A percentile compares a stretch with the other conserved stretches of the same genome.
These are phyloP conservation scores for Onychomys leucogaster DNA, from an alignment of 2,797 vertebrate genomes.

Conservation along the genomic window DNA sequence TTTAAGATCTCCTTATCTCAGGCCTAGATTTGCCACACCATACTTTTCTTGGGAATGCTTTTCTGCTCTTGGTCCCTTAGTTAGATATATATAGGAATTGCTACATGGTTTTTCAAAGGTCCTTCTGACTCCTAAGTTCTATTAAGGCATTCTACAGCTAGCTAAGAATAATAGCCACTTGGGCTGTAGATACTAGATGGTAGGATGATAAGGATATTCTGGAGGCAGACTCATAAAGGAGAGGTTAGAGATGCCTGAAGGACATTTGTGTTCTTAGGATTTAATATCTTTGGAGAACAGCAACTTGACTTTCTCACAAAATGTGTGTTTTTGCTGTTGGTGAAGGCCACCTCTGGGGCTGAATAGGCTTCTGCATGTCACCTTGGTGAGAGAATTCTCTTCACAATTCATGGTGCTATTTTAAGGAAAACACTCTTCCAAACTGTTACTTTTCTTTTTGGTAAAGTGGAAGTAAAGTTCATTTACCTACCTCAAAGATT, in stretches of 20 bases:
- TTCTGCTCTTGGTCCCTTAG: neutral
- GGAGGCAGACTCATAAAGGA: slow-evolving; percentile 43
- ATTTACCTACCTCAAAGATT: slow-evolving; percentile 55
- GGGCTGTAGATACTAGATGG: slow-evolving; percentile 7
- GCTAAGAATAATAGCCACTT: slow-evolving; percentile 1
- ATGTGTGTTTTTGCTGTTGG: slow-evolving; percentile 50
- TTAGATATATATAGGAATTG: slow-evolving; percentile 56
- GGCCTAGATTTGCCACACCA: slow-evolving; percentile 40
- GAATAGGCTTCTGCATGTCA: neutral
- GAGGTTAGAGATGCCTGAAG: slow-evolving; percentile 49
- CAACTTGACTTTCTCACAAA: slow-evolving; percentile 59
- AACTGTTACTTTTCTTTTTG: slow-evolving; percentile 62
- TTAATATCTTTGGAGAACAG: slow-evolving; percentile 41
- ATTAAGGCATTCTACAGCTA: slow-evolving; percentile 21
- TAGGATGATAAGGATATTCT: neutral
- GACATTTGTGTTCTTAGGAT: slow-evolving; percentile 22
- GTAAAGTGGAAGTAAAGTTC: slow-evolving; percentile 54
- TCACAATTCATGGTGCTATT: slow-evolving; percentile 26
- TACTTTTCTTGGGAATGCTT: slow-evolving; percentile 37
- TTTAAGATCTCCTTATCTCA: slow-evolving; percentile 62
- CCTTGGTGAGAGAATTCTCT: slow-evolving; percentile 56
- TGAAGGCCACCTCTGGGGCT: neutral
- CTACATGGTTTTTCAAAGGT: neutral
- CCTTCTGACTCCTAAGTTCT: slow-evolving; percentile 35
- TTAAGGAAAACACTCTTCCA: slow-evolving; percentile 58